Conservation (phyloP, 2,888 invertebrate genomes). For the Amphipyra berbera region DNA sequence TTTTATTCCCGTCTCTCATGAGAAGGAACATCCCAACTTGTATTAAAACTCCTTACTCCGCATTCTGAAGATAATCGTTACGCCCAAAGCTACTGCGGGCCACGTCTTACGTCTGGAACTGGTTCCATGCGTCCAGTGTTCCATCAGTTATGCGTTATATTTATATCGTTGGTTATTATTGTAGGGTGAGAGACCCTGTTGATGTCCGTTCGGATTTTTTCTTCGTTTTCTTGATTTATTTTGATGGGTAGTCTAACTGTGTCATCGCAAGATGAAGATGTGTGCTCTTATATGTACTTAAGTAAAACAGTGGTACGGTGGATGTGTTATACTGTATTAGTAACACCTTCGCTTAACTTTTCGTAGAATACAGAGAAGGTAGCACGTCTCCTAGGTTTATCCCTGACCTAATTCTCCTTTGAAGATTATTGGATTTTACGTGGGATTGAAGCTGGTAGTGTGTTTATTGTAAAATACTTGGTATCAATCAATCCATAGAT, state of each 20-base stretch:
- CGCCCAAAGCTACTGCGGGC: slow-evolving; percentile 56
- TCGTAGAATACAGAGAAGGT: no score
- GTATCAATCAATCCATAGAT: no score
- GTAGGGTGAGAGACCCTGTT: slow-evolving; percentile 32
- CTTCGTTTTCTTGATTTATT: background rate
- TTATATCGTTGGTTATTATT: slow-evolving; percentile 76
- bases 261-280: no score
- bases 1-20: background rate
- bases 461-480: no score
- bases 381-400: background rate
- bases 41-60: no score
- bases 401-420: slow-evolving; percentile 5
- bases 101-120: slow-evolving; percentile 75
- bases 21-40: no score
- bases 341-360: no score
- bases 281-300: no score
- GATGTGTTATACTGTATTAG: no score
- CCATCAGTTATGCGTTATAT: slow-evolving; percentile 80
- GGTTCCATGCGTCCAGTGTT: slow-evolving; percentile 72
- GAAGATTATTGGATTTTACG: slow-evolving; percentile 9
- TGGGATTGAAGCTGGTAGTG: background rate
- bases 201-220: background rate
- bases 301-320: no score
- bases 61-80: slow-evolving; percentile 42
- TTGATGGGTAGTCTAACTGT: background rate